Base-by-base conservation (phyloP, 2,888 invertebrate genomes). In the Aleiodes alternator region DNA sequence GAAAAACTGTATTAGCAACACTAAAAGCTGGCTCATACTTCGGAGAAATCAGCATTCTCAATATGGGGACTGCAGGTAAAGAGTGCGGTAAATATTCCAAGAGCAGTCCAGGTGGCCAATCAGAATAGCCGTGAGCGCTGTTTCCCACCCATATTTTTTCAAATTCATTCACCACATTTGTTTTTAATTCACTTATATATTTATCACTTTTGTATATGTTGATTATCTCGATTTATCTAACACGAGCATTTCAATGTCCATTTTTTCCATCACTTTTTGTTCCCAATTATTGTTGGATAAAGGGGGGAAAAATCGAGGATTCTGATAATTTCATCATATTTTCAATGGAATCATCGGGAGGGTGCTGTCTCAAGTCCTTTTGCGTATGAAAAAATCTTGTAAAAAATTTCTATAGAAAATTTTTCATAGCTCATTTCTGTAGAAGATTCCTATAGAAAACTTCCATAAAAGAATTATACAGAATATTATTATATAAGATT, bases 1-100 rank as follows among this genome's bases (percentile, higher is more conserved):
- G 97, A 83, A 95, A 97, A 91, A 97, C 97, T 72, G 98, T 98
- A 83, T 93, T 99, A 90, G 98, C 98, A 87, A 98, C 98, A 82
- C 94, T 99, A 88, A 97, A 97, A 91, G 98, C 98, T 86, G 99
- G 98, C 91, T 98, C 98, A 91, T 99, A 99, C 94, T 99, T 99
- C 92, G 99, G 99, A 89, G 99, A 99, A 93, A 99, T 99, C 92
- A 97, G 97, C 92, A 98, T 99, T 92, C 95, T 99, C 91, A 98
- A 98, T 94, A 97, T 98, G 97, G 98, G 98, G 92, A 98, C 98
- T 90, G 98, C 98, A 94, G 97, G 97, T 97, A 96, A 96, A 95
- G 95, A 95, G 93, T 95, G 96, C 94, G 96, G 96, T 96, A 96
- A 96, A 95, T 96, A 96, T 96, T 95, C 91, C 91, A 91, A 91